Conservation (phyloP, 2,797 vertebrate genomes). For the Pristis pectinata region DNA sequence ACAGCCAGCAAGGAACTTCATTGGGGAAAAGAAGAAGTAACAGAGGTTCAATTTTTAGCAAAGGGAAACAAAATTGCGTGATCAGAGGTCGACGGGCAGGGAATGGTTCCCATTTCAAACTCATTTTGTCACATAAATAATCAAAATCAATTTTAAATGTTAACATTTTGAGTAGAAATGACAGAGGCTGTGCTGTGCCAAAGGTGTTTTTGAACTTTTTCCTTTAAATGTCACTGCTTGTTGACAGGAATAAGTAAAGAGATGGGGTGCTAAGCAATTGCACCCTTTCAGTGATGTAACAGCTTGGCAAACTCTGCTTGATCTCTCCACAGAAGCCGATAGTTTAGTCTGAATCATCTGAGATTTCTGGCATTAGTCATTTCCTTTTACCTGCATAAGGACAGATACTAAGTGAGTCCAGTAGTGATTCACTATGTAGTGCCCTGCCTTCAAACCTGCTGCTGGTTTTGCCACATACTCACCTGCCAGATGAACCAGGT, state of each 20-base stretch:
- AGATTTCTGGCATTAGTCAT: background rate
- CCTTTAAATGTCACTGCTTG: background rate
- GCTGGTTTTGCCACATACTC: background rate
- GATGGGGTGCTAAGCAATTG: background rate
- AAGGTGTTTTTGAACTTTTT: background rate
- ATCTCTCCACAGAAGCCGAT: background rate
- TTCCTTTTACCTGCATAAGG: background rate
- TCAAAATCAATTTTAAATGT: background rate
- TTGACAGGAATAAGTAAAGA: background rate
- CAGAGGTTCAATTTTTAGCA: background rate
- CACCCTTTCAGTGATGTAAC: background rate
- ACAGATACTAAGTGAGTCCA: background rate
- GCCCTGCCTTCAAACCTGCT: background rate
- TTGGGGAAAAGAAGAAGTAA: background rate
- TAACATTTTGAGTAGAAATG: background rate
- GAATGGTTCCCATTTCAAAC: background rate
- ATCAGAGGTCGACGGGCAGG: background rate
- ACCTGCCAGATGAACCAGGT: background rate
- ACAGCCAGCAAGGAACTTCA: background rate
- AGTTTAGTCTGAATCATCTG: background rate
- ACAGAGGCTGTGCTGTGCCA: background rate
- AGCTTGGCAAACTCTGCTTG: background rate
- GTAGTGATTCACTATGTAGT: background rate
- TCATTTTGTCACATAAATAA: background rate
- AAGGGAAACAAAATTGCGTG: background rate